A percentile compares a stretch with the other conserved stretches of the same genome.
phyloP scores from a whole-genome alignment of 2,113 vertebrate species.

The Thermophis baileyi region DNA sequence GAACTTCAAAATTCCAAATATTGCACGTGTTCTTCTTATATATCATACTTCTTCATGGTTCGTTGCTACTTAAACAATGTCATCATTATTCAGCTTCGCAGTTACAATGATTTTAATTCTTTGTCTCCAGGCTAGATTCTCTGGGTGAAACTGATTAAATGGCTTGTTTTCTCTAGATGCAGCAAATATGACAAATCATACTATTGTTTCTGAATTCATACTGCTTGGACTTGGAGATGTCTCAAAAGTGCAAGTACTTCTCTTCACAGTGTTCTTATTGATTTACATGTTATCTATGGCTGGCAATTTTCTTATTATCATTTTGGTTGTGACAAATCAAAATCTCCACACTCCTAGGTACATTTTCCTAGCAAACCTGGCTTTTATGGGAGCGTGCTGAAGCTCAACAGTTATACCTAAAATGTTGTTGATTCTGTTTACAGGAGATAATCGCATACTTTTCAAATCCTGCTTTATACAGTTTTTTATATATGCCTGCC shows the following conservation, averaged over 20 bases:
- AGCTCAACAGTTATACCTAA: conserved; percentile 31
- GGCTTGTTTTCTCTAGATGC: not conserved
- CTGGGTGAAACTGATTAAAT: too few species aligned
- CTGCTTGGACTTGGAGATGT: conserved; percentile 1
- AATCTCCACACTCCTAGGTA: conserved; percentile 40
- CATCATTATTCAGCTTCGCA: too few species aligned
- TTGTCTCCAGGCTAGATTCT: too few species aligned
- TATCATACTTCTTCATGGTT: too few species aligned
- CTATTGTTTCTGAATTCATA: not conserved
- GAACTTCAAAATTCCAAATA: too few species aligned
- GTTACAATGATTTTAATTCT: not conserved
- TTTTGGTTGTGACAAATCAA: not conserved
- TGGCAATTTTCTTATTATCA: not conserved
- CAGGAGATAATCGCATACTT: not conserved
- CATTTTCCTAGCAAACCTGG: conserved; percentile 37
- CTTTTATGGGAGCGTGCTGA: conserved; percentile 23
- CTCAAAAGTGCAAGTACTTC: not conserved
- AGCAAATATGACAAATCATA: not conserved
- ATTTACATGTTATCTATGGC: not conserved
- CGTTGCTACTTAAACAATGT: too few species aligned
- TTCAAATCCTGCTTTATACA: not conserved
- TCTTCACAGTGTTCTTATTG: not conserved
- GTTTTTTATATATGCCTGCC: not conserved
- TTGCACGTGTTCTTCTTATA: too few species aligned
- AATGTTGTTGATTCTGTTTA: not conserved